Conservation (phyloP, 2,113 vertebrate species). For the Rana temporaria region DNA sequence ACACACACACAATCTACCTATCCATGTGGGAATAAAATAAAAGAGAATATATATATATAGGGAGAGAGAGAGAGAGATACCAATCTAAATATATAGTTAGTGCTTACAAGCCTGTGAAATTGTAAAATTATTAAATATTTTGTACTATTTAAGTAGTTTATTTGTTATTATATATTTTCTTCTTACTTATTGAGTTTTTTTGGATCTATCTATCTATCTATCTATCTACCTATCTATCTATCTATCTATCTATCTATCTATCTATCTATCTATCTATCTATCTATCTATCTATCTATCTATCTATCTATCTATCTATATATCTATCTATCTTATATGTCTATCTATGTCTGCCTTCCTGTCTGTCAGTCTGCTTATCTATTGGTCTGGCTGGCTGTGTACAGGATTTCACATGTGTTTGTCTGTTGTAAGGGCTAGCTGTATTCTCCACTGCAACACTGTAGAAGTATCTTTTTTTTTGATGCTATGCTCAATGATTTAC, state of each 20-base stretch:
- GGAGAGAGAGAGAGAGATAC: no score
- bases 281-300: constrained; percentile 25
- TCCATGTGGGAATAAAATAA: no score
- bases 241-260: not conserved
- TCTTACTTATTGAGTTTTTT: no score
- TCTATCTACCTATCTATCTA: not conserved
- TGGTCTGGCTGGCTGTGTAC: constrained; percentile 1
- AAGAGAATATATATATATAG: no score
- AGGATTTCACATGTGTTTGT: not conserved
- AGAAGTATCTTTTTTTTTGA: not conserved
- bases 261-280: no score
- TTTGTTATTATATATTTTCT: no score
- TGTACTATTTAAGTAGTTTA: no score
- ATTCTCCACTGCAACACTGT: not conserved
- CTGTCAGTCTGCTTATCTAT: constrained; percentile 23
- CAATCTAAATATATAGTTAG: no score
- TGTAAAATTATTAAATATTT: no score
- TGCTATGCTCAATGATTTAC: constrained; percentile 1
- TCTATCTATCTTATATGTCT: constrained; percentile 19
- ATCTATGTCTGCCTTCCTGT: not conserved
- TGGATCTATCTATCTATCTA: no score
- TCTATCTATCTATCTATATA: constrained; percentile 34
- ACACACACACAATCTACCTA: no score
- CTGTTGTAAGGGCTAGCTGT: not conserved
- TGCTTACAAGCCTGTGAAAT: no score